Evolutionary conservation across 2,113 vertebrate species (phyloP).

Genomic region (Grammomys dolichurus): DNA sequence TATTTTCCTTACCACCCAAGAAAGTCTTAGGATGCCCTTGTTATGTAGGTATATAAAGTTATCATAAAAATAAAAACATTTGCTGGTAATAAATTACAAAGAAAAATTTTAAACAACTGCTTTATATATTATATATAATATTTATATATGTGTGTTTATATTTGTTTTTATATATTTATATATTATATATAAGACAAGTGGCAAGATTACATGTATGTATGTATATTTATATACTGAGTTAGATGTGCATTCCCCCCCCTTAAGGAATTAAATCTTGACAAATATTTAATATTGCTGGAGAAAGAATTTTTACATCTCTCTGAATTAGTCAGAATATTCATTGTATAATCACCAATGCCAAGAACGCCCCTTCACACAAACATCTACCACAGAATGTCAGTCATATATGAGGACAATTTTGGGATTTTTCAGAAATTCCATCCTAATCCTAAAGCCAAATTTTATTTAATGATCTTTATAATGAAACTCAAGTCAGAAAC

Average conservation of each 20-base stretch:
- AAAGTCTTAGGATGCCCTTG: neutral
- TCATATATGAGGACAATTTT: rapidly evolving
- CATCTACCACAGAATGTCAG: no score
- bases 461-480: neutral
- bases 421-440: neutral
- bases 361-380: neutral
- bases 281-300: neutral
- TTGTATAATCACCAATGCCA: neutral
- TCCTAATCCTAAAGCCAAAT: neutral
- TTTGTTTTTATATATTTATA: neutral
- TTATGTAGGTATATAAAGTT: neutral
- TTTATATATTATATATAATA: neutral
- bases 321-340: neutral
- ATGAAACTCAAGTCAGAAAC: neutral
- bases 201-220: no score
- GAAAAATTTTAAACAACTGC: neutral
- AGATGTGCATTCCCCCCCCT: neutral
- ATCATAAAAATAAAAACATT: neutral
- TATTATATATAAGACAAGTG: no score
- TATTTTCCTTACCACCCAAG: neutral
- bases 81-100: neutral
- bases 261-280: neutral
- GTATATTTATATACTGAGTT: neutral
- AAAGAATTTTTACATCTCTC: neutral
- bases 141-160: neutral